phyloP scores from a whole-genome alignment of 2,888 invertebrate species.

The Drosophila anceps region DNA sequence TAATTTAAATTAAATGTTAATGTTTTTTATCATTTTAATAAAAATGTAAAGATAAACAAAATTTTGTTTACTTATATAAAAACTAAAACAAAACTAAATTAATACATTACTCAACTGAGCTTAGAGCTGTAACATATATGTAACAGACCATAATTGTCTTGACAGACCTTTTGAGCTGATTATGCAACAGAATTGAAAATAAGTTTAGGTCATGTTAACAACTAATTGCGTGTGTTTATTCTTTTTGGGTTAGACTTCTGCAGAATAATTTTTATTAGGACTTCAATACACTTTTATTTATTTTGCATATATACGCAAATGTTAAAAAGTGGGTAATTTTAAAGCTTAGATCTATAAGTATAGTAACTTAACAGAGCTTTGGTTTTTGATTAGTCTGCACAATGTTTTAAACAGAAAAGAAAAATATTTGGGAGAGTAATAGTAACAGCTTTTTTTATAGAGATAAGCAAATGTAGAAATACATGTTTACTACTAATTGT shows the following conservation, averaged over 20 bases:
- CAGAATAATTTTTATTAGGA: background rate
- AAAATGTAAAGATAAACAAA: too few relatives aligned
- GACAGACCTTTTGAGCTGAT: background rate
- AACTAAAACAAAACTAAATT: too few relatives aligned
- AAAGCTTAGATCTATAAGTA: background rate
- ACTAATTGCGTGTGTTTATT: background rate
- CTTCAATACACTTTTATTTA: background rate
- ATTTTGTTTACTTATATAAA: too few relatives aligned
- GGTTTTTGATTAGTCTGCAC: background rate
- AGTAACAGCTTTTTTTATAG: background rate
- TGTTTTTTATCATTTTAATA: too few relatives aligned
- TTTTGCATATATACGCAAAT: background rate
- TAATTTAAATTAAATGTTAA: too few relatives aligned
- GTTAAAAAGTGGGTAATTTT: background rate
- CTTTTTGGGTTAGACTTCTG: background rate
- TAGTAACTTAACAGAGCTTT: background rate
- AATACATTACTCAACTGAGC: too few relatives aligned
- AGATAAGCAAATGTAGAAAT: constrained; percentile 2
- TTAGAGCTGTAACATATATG: too few relatives aligned
- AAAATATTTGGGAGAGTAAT: background rate
- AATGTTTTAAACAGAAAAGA: background rate
- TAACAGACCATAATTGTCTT: too few relatives aligned
- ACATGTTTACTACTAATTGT: background rate
- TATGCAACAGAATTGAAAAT: background rate
- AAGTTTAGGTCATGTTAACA: background rate